Conservation (phyloP, 2,113 vertebrate genomes). For the Tragelaphus buxtoni region DNA sequence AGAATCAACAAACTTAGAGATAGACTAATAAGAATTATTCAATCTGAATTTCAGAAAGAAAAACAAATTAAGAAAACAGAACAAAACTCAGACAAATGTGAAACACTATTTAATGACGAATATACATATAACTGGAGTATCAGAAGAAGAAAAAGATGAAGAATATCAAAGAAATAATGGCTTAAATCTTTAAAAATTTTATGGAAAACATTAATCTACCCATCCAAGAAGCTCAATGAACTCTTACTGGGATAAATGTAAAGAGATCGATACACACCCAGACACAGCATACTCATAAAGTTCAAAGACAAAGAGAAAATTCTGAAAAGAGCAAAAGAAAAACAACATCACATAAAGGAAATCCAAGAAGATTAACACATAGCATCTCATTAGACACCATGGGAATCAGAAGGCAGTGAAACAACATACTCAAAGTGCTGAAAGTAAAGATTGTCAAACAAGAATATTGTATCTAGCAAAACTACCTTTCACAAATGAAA, state of each 20-base stretch:
- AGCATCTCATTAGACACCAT: background rate
- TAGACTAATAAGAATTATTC: background rate
- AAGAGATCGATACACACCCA: background rate
- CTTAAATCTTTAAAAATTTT: background rate
- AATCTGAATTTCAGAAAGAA: background rate
- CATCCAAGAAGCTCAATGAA: background rate
- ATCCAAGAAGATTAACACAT: background rate
- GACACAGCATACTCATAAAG: background rate
- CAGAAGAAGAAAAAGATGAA: background rate
- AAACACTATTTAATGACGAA: background rate
- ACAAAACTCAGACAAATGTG: background rate
- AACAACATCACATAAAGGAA: background rate
- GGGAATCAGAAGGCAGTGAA: background rate
- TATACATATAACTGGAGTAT: background rate
- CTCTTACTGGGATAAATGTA: background rate
- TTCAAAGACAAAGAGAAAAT: conserved; percentile 5
- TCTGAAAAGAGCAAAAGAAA: background rate
- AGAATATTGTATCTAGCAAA: background rate
- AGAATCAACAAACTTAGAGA: background rate
- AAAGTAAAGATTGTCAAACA: background rate
- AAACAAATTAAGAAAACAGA: background rate
- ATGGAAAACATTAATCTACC: background rate
- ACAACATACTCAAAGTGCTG: background rate
- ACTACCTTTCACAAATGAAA: conserved; percentile 11
- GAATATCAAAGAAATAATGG: background rate